Evolutionary conservation across 2,113 vertebrate species (phyloP).

Genomic region (Protobothrops mucrosquamatus): DNA sequence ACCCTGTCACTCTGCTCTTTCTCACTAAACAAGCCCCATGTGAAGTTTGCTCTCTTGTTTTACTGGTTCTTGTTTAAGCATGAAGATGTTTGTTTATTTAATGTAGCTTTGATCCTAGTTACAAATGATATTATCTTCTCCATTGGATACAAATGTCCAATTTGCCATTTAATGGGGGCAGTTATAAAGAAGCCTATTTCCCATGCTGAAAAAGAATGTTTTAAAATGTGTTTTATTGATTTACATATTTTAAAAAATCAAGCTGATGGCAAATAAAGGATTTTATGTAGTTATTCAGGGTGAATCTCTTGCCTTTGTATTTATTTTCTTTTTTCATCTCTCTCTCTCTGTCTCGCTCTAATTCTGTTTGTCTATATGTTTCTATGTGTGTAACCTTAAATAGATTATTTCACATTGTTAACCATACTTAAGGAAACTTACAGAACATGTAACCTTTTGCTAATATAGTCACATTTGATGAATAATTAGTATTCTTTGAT

Average conservation of each 20-base stretch:
- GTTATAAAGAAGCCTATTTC: conserved; percentile 21
- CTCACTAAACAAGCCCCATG: conserved; percentile 46
- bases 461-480: not conserved
- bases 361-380: not conserved
- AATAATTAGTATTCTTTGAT: conserved; percentile 11
- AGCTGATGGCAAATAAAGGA: conserved; percentile 23
- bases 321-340: not conserved
- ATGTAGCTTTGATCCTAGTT: conserved; percentile 62
- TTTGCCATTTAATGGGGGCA: conserved; percentile 38
- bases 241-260: conserved; percentile 19
- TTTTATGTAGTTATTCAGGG: conserved; percentile 6
- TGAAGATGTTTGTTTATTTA: conserved; percentile 45
- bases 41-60: conserved; percentile 46
- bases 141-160: conserved; percentile 31
- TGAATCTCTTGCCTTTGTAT: not conserved
- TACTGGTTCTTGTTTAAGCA: conserved; percentile 52
- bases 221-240: conserved; percentile 12
- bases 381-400: conserved; percentile 9
- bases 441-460: conserved; percentile 1
- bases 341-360: not conserved
- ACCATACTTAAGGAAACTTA: conserved; percentile 4
- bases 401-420: not conserved
- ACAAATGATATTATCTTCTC: conserved; percentile 10
- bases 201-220: conserved; percentile 22
- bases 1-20: conserved; percentile 56